These are phyloP conservation scores for Deilephila porcellus DNA, from an alignment of 2,888 invertebrate genomes.

Conservation along the genomic window DNA sequence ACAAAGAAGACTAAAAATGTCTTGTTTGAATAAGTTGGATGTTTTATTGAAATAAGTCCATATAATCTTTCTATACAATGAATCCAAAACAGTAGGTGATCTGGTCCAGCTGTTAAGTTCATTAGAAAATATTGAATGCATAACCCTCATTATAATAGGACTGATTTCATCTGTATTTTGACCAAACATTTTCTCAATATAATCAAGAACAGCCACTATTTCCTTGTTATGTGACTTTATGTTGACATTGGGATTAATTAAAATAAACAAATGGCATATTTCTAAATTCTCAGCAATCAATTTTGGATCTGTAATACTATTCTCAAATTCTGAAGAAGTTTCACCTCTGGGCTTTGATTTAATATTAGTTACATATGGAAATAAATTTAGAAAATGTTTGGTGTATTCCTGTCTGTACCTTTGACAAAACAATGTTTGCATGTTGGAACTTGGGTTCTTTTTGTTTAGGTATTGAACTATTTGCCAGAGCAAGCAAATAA, in stretches of 20 bases:
- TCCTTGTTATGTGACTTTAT: conserved; percentile 67
- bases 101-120: conserved; percentile 71
- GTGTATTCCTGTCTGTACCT: conserved; percentile 83
- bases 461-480: conserved; percentile 64
- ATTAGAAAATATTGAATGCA: conserved; percentile 66
- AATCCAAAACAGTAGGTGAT: conserved; percentile 60
- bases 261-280: conserved; percentile 77
- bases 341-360: conserved; percentile 61
- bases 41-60: conserved; percentile 66
- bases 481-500: conserved; percentile 86
- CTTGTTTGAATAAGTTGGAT: conserved; percentile 61
- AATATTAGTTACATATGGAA: conserved; percentile 84
- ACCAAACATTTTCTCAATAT: conserved; percentile 78
- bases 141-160: conserved; percentile 61
- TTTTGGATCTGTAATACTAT: conserved; percentile 69
- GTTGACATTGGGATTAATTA: conserved; percentile 72
- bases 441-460: conserved; percentile 66
- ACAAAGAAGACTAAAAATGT: conserved; percentile 74
- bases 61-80: conserved; percentile 70
- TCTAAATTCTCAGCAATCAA: conserved; percentile 67
- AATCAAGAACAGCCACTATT: conserved; percentile 71
- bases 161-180: conserved; percentile 58
- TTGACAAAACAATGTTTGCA: conserved; percentile 79
- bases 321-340: conserved; percentile 52
- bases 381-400: conserved; percentile 82